phyloP scores from a whole-genome alignment of 2,113 vertebrate genomes.

The Papio anubis region DNA sequence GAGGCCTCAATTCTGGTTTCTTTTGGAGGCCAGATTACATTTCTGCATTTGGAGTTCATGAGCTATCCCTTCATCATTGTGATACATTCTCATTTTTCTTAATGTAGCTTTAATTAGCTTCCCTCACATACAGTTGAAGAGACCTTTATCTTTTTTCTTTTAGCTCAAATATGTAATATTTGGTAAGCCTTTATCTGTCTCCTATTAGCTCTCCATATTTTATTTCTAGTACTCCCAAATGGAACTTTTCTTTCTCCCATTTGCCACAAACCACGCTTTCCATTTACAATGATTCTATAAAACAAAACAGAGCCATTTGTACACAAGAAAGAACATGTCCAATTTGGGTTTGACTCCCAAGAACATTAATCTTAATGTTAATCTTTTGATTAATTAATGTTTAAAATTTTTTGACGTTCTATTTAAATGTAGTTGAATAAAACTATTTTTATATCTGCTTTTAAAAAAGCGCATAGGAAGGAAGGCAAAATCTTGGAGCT shows the following conservation, averaged over 20 bases:
- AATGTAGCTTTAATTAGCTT: slow-evolving; percentile 33
- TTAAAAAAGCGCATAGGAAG: not conserved
- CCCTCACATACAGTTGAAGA: not conserved
- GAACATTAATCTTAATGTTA: not conserved
- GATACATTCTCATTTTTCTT: slow-evolving; percentile 33
- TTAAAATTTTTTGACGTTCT: not conserved
- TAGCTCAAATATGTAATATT: not conserved
- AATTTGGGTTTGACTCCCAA: not conserved
- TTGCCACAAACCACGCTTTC: not conserved
- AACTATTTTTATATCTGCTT: not conserved
- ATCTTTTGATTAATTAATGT: not conserved
- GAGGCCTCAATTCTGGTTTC: not conserved
- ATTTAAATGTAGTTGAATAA: not conserved
- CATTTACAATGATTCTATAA: not conserved
- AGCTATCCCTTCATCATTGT: not conserved
- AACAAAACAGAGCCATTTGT: not conserved
- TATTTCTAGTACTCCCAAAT: not conserved
- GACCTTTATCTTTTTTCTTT: not conserved
- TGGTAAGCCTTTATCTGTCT: not conserved
- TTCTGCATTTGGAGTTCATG: not conserved
- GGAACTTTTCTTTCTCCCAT: not conserved
- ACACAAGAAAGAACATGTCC: not conserved
- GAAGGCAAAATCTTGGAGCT: not conserved
- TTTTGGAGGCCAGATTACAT: not conserved
- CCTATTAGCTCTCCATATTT: not conserved